These are phyloP conservation scores for Colletes gigas DNA, from an alignment of 1,140 invertebrate genomes.

Conservation along the genomic window DNA sequence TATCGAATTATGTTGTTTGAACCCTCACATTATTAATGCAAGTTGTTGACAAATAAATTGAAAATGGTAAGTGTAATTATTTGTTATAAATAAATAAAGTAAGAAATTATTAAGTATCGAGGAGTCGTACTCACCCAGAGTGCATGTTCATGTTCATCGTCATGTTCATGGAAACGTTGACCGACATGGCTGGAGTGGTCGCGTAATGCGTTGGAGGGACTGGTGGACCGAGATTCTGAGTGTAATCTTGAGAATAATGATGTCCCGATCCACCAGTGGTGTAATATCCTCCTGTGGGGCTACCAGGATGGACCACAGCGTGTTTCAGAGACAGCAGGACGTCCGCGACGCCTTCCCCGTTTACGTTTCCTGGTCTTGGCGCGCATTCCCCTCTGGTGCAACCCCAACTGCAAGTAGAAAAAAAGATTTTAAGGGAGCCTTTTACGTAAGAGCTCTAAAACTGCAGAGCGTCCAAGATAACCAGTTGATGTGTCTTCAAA, in stretches of 20 bases:
- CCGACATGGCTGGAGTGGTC: slow-evolving; percentile 89
- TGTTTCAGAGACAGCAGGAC: slow-evolving; percentile 93
- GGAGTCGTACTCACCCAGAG: slow-evolving; percentile 80
- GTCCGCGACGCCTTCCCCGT: slow-evolving; percentile 88
- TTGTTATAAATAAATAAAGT: too few relatives aligned
- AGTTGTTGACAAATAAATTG: not conserved
- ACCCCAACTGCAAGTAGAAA: slow-evolving; percentile 72
- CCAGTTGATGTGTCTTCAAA: too few relatives aligned
- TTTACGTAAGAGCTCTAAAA: too few relatives aligned
- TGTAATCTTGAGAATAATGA: slow-evolving; percentile 80
- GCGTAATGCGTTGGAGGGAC: slow-evolving; percentile 81
- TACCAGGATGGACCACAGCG: slow-evolving; percentile 90
- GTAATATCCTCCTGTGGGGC: slow-evolving; percentile 79
- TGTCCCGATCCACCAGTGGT: slow-evolving; percentile 71
- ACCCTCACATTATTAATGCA: not conserved
- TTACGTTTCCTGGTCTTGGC: slow-evolving; percentile 72
- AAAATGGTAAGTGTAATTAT: too few relatives aligned
- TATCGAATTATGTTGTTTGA: too few relatives aligned
- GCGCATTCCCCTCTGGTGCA: slow-evolving; percentile 77
- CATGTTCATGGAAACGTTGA: slow-evolving; percentile 99
- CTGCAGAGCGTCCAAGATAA: too few relatives aligned
- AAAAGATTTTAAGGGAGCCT: too few relatives aligned
- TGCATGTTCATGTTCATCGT: slow-evolving; percentile 92
- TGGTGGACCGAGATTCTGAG: slow-evolving; percentile 74
- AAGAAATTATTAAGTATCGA: too few relatives aligned